Percentiles rank a stretch among this genome's conserved stretches.
These are phyloP conservation scores for Crotalus tigris DNA, from an alignment of 2,113 vertebrate species.

Conservation along the genomic window DNA sequence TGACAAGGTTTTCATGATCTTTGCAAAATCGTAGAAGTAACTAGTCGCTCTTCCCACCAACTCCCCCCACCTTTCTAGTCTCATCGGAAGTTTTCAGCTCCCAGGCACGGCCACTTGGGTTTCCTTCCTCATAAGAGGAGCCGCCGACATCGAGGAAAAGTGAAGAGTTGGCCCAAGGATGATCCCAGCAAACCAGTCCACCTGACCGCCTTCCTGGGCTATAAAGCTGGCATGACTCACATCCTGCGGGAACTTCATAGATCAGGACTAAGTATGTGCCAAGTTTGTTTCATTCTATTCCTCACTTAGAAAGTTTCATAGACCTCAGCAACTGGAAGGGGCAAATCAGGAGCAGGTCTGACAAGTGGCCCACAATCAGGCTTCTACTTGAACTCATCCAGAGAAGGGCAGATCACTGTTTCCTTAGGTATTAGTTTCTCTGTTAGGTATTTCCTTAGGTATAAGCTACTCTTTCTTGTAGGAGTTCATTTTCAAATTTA, in stretches of 20 bases:
- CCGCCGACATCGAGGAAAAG: conserved; percentile 74
- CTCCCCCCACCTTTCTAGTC: conserved; percentile 53
- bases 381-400: neutral
- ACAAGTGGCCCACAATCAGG: neutral
- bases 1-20: neutral
- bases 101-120: conserved; percentile 78
- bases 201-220: conserved; percentile 79
- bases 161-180: conserved; percentile 78
- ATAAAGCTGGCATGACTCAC: conserved; percentile 83
- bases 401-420: neutral
- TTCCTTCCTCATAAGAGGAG: conserved; percentile 79
- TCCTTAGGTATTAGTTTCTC: neutral
- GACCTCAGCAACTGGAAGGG: neutral
- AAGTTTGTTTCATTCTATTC: neutral
- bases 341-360: neutral
- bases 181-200: conserved; percentile 76
- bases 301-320: neutral
- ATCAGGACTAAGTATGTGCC: conserved; percentile 73
- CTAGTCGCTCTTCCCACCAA: neutral
- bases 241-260: conserved; percentile 74
- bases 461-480: neutral
- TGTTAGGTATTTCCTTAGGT: neutral
- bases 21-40: neutral
- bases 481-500: neutral
- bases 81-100: conserved; percentile 80